A percentile compares a stretch with the other conserved stretches of the same genome.
Conservation (phyloP, 1,140 invertebrate species). For the Parasteatoda tepidariorum region DNA sequence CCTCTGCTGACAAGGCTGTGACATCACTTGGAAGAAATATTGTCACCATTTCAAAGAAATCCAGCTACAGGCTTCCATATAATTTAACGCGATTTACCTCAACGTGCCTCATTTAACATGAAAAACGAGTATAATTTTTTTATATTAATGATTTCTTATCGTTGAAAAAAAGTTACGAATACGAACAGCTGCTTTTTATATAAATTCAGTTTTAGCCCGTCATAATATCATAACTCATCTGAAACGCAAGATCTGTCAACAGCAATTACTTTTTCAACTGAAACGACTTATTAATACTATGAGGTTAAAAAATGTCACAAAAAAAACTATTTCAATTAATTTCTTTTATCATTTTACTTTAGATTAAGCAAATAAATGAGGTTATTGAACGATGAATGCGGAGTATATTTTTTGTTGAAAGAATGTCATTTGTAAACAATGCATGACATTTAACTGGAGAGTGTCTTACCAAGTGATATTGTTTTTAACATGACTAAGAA, state of each 20-base stretch:
- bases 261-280: neutral
- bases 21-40: neutral
- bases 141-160: neutral
- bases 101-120: neutral
- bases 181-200: neutral
- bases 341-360: too few relatives aligned
- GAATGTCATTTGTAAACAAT: too few relatives aligned
- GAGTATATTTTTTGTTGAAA: too few relatives aligned
- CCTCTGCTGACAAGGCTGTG: too few relatives aligned
- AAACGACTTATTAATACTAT: neutral
- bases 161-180: neutral
- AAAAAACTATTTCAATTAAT: too few relatives aligned
- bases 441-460: too few relatives aligned
- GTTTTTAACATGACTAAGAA: too few relatives aligned
- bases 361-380: too few relatives aligned
- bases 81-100: neutral
- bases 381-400: too few relatives aligned
- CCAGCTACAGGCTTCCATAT: neutral
- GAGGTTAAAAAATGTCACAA: neutral
- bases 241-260: neutral
- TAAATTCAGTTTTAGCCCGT: neutral
- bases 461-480: too few relatives aligned
- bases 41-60: neutral
- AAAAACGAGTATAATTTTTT: neutral
- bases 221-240: neutral